Base-by-base conservation (phyloP, 2,888 invertebrate genomes). In the Neria commutata region DNA sequence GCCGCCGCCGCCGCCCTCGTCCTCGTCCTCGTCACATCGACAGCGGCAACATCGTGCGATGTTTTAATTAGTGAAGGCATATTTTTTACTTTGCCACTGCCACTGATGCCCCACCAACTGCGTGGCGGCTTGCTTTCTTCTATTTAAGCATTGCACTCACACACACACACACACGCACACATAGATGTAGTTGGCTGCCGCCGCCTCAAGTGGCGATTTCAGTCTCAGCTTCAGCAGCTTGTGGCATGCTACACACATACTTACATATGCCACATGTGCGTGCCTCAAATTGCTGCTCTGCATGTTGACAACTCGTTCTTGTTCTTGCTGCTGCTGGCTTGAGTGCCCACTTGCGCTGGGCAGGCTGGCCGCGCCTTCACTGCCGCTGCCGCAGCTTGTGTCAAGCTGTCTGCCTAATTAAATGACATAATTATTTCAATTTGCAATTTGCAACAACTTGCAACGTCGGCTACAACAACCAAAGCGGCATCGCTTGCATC, bases 401-500 rank as follows among this genome's bases (percentile, higher is more conserved):
- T 14, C 42, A 61, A 62, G 68, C 75, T 78, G 78, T 74, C 74
- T 71, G 76, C 77, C 70, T 77, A 78, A 79, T 77, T 77, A 77
- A 77, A 77, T 78, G 79, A 76, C 78, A 79, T 79, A 77, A 77
- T 77, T 77, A 77, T 78, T 77, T 74, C 78, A 75, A 79, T 75
- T 79, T 60, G 53, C 40, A 57, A 51, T 64, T 63, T 65, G 46
- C 46, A 60, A 61, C 47, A 60, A 52, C 64, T 52, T 61, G 54
- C 45, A 23, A 34, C 33, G 19, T 19, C 49, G 16, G 21, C 2
- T n/a, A 16, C 34, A 25, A 19, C 24, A 46, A 46, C n/a, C 16
- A 8, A 25, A 52, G 25, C n/a, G 16, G 16, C 37, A 45, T 24
- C 37, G 21, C 29, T 45, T 68, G 74, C 65, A 8, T 8, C 62